phyloP scores from a whole-genome alignment of 2,888 invertebrate species.

The Coecobrya sp. region DNA sequence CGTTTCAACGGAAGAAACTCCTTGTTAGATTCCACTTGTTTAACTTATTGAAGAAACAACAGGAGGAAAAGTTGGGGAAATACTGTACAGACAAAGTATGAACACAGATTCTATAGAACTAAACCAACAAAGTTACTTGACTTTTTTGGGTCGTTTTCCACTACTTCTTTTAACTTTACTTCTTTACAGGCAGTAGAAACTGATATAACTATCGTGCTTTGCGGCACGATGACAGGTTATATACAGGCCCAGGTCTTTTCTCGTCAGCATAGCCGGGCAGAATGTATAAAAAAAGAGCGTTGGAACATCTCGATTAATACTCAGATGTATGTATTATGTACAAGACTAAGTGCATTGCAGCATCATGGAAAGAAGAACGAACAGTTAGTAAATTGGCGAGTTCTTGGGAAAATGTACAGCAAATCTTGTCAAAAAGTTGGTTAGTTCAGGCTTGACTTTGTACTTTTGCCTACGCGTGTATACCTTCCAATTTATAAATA shows the following conservation, averaged over 20 bases:
- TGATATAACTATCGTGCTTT: background rate
- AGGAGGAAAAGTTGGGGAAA: conserved; percentile 23
- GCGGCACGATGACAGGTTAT: background rate
- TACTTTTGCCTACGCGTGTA: no score
- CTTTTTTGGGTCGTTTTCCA: background rate
- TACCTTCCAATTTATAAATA: no score
- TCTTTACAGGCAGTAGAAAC: background rate
- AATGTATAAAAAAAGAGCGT: background rate
- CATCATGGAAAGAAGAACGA: no score
- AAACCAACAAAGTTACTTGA: conserved; percentile 14
- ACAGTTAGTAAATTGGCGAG: background rate
- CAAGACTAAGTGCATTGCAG: conserved; percentile 20
- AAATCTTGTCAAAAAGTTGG: conserved; percentile 1
- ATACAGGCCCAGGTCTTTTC: background rate
- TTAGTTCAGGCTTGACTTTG: conserved; percentile 42
- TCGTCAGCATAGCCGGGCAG: background rate
- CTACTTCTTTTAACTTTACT: conserved; percentile 18
- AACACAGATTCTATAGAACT: background rate
- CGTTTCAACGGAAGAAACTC: background rate
- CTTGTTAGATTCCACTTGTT: conserved; percentile 64
- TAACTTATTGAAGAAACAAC: conserved; percentile 66
- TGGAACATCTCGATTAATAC: background rate
- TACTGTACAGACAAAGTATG: background rate
- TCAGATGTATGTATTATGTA: background rate
- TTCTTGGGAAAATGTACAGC: background rate